Evolutionary conservation across 2,113 vertebrate species (phyloP).

Genomic region (Uria lomvia): DNA sequence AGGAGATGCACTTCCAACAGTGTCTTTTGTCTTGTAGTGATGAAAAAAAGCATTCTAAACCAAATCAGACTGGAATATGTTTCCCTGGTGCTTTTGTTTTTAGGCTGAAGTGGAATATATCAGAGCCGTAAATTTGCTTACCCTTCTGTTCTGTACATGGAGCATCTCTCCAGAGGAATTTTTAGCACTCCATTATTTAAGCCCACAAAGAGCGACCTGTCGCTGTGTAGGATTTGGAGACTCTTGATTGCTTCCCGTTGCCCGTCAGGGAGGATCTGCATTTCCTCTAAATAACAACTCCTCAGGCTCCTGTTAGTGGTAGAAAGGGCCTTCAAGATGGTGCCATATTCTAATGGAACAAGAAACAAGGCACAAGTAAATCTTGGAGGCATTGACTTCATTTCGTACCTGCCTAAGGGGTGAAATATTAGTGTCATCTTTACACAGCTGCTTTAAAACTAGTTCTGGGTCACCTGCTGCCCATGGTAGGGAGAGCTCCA

Average conservation of each 20-base stretch:
- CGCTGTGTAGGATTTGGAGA: constrained; percentile 93
- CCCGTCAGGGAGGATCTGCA: constrained; percentile 86
- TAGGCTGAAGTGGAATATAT: not conserved
- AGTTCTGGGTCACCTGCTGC: not conserved
- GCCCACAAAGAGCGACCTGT: constrained; percentile 92
- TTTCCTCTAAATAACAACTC: constrained; percentile 96
- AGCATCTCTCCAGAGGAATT: constrained; percentile 92
- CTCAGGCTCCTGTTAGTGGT: constrained; percentile 88
- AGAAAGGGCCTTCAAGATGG: constrained; percentile 93
- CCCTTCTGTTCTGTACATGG: constrained; percentile 85
- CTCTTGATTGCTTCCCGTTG: constrained; percentile 87
- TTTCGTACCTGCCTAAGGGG: not conserved
- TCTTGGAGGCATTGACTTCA: not conserved
- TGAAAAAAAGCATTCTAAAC: constrained; percentile 28
- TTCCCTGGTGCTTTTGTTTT: constrained; percentile 26
- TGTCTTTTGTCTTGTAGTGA: not conserved
- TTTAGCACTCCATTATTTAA: constrained; percentile 88
- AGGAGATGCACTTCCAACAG: not conserved
- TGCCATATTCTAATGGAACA: constrained; percentile 85
- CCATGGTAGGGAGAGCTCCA: not conserved
- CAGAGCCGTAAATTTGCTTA: constrained; percentile 72
- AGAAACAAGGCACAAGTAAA: constrained; percentile 45
- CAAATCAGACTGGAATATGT: not conserved
- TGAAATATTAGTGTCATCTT: not conserved
- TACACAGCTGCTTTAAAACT: not conserved